phyloP scores from a whole-genome alignment of 2,888 invertebrate genomes.

The Metalampra italica region DNA sequence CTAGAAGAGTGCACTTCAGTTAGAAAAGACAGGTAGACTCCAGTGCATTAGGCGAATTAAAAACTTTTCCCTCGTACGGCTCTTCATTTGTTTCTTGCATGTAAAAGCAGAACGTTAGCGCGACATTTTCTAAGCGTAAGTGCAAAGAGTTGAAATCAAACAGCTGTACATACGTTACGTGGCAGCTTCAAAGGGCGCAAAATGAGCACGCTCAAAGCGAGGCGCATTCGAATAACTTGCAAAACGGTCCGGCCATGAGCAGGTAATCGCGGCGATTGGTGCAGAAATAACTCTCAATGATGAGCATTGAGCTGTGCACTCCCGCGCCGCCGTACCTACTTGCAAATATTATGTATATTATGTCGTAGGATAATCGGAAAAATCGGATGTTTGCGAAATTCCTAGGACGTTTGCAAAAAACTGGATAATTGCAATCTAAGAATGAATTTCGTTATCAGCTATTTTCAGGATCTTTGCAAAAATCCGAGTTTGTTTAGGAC shows the following conservation, averaged over 20 bases:
- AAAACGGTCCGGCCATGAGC: slow-evolving; percentile 40
- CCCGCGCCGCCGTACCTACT: slow-evolving; percentile 1
- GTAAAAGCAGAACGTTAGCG: slow-evolving; percentile 46
- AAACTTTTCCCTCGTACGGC: slow-evolving; percentile 55
- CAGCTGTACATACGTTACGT: slow-evolving; percentile 48
- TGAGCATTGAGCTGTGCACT: slow-evolving; percentile 33
- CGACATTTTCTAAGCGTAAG: slow-evolving; percentile 36
- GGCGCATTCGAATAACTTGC: slow-evolving; percentile 54
- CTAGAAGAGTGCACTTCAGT: slow-evolving; percentile 62
- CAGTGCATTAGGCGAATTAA: slow-evolving; percentile 77
- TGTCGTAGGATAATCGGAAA: too few relatives aligned
- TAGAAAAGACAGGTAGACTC: slow-evolving; percentile 56
- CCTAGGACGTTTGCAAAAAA: too few relatives aligned
- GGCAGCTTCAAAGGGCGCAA: slow-evolving; percentile 58
- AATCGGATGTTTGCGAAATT: too few relatives aligned
- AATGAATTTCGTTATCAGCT: too few relatives aligned
- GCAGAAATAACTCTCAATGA: slow-evolving; percentile 58
- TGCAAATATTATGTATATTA: too few relatives aligned
- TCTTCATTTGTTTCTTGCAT: slow-evolving; percentile 63
- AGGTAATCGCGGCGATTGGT: slow-evolving; percentile 56
- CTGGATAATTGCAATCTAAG: too few relatives aligned
- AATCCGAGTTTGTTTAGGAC: too few relatives aligned
- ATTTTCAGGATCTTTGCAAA: too few relatives aligned
- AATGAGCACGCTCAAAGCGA: slow-evolving; percentile 66
- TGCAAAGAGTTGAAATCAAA: slow-evolving; percentile 67